These are phyloP conservation scores for Phymastichus coffea DNA, from an alignment of 1,140 invertebrate species.

Conservation along the genomic window DNA sequence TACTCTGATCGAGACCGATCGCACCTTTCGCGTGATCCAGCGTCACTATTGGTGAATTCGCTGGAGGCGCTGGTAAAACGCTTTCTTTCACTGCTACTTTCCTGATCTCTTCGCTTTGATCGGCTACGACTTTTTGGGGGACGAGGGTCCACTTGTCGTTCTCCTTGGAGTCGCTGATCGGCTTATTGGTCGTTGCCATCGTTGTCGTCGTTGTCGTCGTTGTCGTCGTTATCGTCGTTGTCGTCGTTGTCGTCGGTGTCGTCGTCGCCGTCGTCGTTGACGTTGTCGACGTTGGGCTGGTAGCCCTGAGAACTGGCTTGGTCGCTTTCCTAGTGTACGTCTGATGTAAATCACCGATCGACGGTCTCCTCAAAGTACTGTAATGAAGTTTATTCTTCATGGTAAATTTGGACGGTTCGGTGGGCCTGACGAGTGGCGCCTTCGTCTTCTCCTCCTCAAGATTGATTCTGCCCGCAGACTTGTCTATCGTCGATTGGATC, in stretches of 20 bases:
- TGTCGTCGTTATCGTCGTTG: slow-evolving; percentile 15
- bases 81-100: slow-evolving; percentile 12
- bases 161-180: slow-evolving; percentile 2
- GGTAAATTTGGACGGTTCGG: slow-evolving; percentile 8
- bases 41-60: slow-evolving; percentile 29
- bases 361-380: slow-evolving; percentile 3
- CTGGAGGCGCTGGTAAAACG: background rate
- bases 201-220: background rate
- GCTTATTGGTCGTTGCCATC: background rate
- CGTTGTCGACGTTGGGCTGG: background rate
- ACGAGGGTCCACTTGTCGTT: slow-evolving; percentile 45
- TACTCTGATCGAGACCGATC: slow-evolving; percentile 72
- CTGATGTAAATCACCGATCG: background rate
- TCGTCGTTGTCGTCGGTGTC: background rate
- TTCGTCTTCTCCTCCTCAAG: slow-evolving; percentile 28
- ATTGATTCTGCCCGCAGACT: slow-evolving; percentile 27
- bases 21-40: slow-evolving; percentile 42
- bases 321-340: slow-evolving; percentile 14
- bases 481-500: slow-evolving; percentile 23
- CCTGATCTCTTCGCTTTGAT: slow-evolving; percentile 11
- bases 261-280: slow-evolving; percentile 8
- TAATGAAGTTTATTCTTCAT: slow-evolving; percentile 21
- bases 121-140: slow-evolving; percentile 42
- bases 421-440: background rate
- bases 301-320: slow-evolving; percentile 7